Conservation (phyloP, 2,797 vertebrate genomes). For the Urosaurus nigricauda region DNA sequence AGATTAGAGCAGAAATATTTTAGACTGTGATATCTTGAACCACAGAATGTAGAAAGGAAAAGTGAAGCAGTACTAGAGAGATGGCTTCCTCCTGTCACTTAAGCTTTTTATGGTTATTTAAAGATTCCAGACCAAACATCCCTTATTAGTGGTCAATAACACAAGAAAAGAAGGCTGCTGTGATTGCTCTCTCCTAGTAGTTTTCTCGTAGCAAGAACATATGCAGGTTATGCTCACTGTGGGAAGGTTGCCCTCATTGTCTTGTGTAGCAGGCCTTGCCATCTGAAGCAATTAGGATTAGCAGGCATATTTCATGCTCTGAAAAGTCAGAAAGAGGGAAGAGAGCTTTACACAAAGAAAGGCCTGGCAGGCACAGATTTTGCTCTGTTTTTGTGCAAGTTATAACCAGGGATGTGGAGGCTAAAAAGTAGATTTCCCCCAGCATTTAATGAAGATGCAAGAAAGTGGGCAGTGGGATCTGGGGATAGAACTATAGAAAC, state of each 20-base stretch:
- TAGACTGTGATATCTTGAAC: neutral
- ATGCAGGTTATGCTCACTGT: slow-evolving; percentile 37
- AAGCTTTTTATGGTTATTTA: neutral
- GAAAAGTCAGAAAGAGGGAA: slow-evolving; percentile 82
- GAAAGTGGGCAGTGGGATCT: slow-evolving; percentile 61
- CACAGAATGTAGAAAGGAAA: neutral
- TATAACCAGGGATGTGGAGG: slow-evolving; percentile 73
- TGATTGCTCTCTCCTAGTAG: slow-evolving; percentile 29
- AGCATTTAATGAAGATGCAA: slow-evolving; percentile 76
- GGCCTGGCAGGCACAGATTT: slow-evolving; percentile 77
- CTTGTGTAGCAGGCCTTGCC: slow-evolving; percentile 59
- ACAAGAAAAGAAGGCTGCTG: slow-evolving; percentile 7
- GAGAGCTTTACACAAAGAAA: slow-evolving; percentile 73
- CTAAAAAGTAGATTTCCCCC: slow-evolving; percentile 76
- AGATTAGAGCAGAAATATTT: neutral
- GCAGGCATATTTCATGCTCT: slow-evolving; percentile 83
- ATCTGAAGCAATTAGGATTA: slow-evolving; percentile 75
- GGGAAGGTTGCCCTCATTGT: slow-evolving; percentile 68
- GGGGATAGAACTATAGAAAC: slow-evolving; percentile 16
- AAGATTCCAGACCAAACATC: slow-evolving; percentile 10
- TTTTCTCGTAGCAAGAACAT: slow-evolving; percentile 12
- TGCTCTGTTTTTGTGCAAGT: slow-evolving; percentile 71
- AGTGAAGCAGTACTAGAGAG: neutral
- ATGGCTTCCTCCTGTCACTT: neutral
- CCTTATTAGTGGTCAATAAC: neutral